A percentile compares a stretch with the other conserved stretches of the same genome.
Conservation (phyloP, 2,888 invertebrate genomes). For the Strigamia crassipes region DNA sequence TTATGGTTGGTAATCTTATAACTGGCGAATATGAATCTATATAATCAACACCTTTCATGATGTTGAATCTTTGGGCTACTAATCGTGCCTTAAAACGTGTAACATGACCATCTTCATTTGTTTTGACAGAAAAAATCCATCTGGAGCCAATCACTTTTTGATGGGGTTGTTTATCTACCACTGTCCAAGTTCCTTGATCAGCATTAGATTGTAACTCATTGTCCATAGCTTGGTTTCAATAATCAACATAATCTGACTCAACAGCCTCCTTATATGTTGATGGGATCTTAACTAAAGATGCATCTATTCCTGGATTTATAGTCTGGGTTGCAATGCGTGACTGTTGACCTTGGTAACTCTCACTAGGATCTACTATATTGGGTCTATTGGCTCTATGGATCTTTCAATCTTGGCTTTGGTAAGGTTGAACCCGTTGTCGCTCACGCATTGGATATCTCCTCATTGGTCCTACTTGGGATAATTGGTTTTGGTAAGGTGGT, state of each 20-base stretch:
- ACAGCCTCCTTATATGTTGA: neutral
- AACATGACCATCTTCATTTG: neutral
- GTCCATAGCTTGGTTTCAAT: neutral
- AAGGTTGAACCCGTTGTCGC: too few relatives aligned
- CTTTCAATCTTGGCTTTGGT: too few relatives aligned
- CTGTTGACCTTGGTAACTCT: too few relatives aligned
- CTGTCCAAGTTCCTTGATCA: neutral
- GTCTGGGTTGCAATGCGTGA: too few relatives aligned
- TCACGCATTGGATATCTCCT: too few relatives aligned
- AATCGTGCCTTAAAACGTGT: neutral
- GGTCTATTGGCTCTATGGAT: too few relatives aligned
- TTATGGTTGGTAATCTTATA: neutral
- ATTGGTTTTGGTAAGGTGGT: too few relatives aligned
- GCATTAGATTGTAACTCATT: neutral
- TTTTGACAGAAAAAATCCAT: neutral
- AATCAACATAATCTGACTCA: neutral
- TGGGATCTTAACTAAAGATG: too few relatives aligned
- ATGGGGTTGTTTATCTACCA: neutral
- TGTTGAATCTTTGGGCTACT: neutral
- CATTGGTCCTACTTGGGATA: too few relatives aligned
- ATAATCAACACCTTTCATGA: conserved; percentile 1
- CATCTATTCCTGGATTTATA: too few relatives aligned
- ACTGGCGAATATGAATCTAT: neutral
- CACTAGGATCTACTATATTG: too few relatives aligned
- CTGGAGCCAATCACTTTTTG: neutral